Evolutionary conservation across 1,140 invertebrate species (phyloP), one percentile per base, ranked within the genome.

Genomic region (Heliconius himera): DNA sequence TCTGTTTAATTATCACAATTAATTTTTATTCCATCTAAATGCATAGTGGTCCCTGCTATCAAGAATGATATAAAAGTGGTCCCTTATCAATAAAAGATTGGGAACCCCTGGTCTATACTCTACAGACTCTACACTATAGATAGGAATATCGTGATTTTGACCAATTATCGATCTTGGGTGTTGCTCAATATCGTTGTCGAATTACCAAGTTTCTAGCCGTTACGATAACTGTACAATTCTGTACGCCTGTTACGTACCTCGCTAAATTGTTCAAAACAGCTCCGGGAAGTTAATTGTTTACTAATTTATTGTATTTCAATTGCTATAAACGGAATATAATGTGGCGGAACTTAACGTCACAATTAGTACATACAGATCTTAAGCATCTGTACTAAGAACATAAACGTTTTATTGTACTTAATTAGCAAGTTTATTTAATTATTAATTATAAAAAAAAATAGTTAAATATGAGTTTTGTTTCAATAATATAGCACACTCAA

Each of bases 171-270:
- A 80, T 74, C 70, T 79, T 74, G 73, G 20, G 60, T 80, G 78
- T 85, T 85, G 56, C 79, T 70, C 78, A 85, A 85, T 75, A 56
- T n/a, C 51, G 38, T 66, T 75, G 80, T 78, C 76, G 71, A 78
- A 75, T 74, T 76, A 77, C 36, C 26, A 78, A 73, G 80, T 81
- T 81, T 81, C 80, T 81, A 81, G 73, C 38, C 46, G 49, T 78
- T 72, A 81, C 76, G 70, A 71, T 81, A 81, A 81, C 80, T 78
- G 76, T 81, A 75, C 41, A 75, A 78, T 81, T 75, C 72, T 74
- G 38, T 22, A 74, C 80, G 60, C 49, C 76, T 36, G 71, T 79
- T 79, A 79, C 41, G 56, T 20, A 36, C 72, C 22, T 38, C 72
- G 73, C 73, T 74, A 74, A 76, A 79, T 70, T 76, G 66, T 74